Conservation (phyloP, 2,113 vertebrate genomes). For the Hippocampus zosterae region DNA sequence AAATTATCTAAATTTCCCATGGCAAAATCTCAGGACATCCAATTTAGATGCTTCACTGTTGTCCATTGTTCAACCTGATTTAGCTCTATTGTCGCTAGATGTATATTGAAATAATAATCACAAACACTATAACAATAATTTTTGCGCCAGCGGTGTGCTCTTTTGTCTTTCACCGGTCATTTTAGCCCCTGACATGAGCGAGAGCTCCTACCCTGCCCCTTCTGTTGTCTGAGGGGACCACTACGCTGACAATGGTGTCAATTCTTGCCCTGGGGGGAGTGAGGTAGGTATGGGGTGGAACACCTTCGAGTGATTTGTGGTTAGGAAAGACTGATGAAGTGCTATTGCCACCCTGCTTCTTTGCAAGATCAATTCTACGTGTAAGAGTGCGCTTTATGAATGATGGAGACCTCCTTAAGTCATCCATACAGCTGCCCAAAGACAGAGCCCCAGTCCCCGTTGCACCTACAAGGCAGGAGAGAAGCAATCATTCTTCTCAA, state of each 20-base stretch:
- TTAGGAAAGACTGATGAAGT: constrained; percentile 70
- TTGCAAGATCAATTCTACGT: constrained; percentile 73
- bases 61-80: background rate
- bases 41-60: too few relatives aligned
- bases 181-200: constrained; percentile 35
- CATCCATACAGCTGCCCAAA: constrained; percentile 75
- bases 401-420: constrained; percentile 72
- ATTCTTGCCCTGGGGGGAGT: constrained; percentile 43
- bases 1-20: too few relatives aligned
- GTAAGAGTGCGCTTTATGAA: constrained; percentile 72
- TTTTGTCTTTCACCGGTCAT: constrained; percentile 22
- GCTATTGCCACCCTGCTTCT: constrained; percentile 72
- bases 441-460: constrained; percentile 58
- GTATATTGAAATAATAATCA: constrained; percentile 1
- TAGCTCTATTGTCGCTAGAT: constrained; percentile 16
- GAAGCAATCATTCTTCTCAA: constrained; percentile 70
- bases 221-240: constrained; percentile 55
- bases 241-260: constrained; percentile 66
- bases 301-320: constrained; percentile 69
- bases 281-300: constrained; percentile 29
- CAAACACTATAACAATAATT: background rate
- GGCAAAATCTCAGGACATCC: too few relatives aligned
- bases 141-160: constrained; percentile 1
- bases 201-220: constrained; percentile 51
- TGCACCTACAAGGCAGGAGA: constrained; percentile 65